These are phyloP conservation scores for Bombus pyrosoma DNA, from an alignment of 1,140 invertebrate genomes.

Conservation along the genomic window DNA sequence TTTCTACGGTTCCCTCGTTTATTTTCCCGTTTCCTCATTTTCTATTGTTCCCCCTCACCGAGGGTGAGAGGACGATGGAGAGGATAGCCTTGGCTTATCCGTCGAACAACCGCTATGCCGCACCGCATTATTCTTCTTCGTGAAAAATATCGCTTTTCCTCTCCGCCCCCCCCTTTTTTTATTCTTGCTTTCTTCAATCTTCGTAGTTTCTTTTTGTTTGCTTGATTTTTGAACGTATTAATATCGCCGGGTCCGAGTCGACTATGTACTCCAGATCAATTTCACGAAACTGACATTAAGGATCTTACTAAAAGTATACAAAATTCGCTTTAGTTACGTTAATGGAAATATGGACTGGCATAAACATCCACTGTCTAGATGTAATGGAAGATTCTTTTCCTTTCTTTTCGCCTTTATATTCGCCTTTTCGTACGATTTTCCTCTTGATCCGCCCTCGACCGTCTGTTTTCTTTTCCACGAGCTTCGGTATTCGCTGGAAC, in stretches of 20 bases:
- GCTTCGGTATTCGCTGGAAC: background rate
- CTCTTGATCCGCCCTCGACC: background rate
- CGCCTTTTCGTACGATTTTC: background rate
- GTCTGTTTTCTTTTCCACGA: background rate
- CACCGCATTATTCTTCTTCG: background rate
- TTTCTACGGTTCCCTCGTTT: slow-evolving; percentile 48
- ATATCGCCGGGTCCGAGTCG: too few relatives aligned
- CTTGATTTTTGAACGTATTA: background rate
- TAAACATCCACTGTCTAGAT: too few relatives aligned
- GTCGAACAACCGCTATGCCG: background rate
- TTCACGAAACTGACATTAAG: too few relatives aligned
- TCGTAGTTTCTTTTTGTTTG: background rate
- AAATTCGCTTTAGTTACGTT: too few relatives aligned
- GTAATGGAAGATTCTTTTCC: background rate
- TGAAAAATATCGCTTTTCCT: background rate
- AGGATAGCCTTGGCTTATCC: background rate
- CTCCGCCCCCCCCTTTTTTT: too few relatives aligned
- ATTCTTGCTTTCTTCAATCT: background rate
- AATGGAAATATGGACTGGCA: too few relatives aligned
- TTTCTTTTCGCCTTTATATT: too few relatives aligned
- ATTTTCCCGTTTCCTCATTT: slow-evolving; percentile 40
- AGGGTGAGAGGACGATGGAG: background rate
- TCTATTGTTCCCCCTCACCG: slow-evolving; percentile 9
- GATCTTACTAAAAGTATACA: too few relatives aligned
- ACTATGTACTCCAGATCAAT: too few relatives aligned